Evolutionary conservation across 2,797 vertebrate species (phyloP), one percentile per base, ranked within the genome.

Genomic region (Schizothorax lantsangensis): DNA sequence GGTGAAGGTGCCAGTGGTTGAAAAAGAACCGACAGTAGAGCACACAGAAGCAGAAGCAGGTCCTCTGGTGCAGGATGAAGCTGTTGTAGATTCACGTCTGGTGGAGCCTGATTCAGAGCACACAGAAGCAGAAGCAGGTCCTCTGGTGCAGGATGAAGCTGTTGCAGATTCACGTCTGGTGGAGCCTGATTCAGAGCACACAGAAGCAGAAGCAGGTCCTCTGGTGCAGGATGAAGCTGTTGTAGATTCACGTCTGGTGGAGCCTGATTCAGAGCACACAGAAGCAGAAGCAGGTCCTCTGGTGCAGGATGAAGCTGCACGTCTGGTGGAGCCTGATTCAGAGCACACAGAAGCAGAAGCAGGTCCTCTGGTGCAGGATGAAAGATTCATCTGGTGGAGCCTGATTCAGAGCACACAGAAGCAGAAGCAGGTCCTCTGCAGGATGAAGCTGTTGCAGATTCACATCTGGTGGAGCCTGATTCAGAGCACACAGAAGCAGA

Each of bases 171-270:
- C 15, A 26, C 45, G 5, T 62, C 6, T 40, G 1, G 36, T n/a
- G 40, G 57, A 88, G n/a, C 36, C 64, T 19, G 33, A 72, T 21
- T 33, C 79, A 52, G 54, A 30, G 30, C 30, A 30, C 30, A 30
- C 30, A 30, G 30, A 79, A 38, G 38, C 38, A 40, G 38, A 40
- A 40, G 86, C 45, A 81, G 79, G 15, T 84, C 33, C 62, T 45
- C 33, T 57, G 5, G 19, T 47, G 49, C 26, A 88, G 69, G 79
- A 87, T 66, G 86, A 77, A 45, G 84, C 66, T 0, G 74, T 87
- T n/a, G 17, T 21, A 17, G 54, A 84, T 33, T n/a, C 15, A 26
- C 45, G 5, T 62, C 6, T 40, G 1, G 36, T n/a, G 40, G 57
- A 88, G n/a, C 36, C 64, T 19, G 33, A 72, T 19, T 33, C 79